A percentile compares a stretch with the other conserved stretches of the same genome.
These are phyloP conservation scores for Omphaloscelis lunosa DNA, from an alignment of 2,888 invertebrate species.

Conservation along the genomic window DNA sequence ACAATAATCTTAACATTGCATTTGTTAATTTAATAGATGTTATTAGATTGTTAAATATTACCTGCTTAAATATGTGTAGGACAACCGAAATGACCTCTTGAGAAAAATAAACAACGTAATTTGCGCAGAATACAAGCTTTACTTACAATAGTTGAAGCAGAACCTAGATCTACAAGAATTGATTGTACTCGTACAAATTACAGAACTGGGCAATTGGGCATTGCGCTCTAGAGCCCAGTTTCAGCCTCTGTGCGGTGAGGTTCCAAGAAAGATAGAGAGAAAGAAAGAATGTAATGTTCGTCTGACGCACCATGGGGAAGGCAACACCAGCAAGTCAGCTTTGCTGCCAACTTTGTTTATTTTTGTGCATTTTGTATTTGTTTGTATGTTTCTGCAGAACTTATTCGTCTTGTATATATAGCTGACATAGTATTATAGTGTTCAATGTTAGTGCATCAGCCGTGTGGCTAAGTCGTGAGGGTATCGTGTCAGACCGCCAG, in stretches of 20 bases:
- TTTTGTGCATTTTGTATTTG: too few relatives aligned
- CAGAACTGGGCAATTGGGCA: not conserved
- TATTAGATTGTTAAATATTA: too few relatives aligned
- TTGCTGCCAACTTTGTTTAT: too few relatives aligned
- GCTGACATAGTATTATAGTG: not conserved
- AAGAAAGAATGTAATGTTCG: not conserved
- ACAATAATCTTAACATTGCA: too few relatives aligned
- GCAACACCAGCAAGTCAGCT: not conserved
- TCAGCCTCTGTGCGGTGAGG: not conserved
- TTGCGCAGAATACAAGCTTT: not conserved
- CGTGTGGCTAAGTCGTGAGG: slow-evolving; percentile 45
- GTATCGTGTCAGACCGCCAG: not conserved
- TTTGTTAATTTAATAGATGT: too few relatives aligned
- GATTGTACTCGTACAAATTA: not conserved
- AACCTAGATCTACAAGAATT: not conserved
- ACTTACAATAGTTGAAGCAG: not conserved
- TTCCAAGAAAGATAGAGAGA: not conserved
- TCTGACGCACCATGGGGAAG: not conserved
- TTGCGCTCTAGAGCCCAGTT: not conserved
- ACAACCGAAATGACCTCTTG: too few relatives aligned
- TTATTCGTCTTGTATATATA: not conserved
- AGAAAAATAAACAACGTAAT: not conserved
- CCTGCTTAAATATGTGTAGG: too few relatives aligned
- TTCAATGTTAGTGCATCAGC: slow-evolving; percentile 28
- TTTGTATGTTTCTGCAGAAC: not conserved